These are phyloP conservation scores for Crotalus helleri DNA, from an alignment of 2,113 vertebrate species.

Conservation along the genomic window DNA sequence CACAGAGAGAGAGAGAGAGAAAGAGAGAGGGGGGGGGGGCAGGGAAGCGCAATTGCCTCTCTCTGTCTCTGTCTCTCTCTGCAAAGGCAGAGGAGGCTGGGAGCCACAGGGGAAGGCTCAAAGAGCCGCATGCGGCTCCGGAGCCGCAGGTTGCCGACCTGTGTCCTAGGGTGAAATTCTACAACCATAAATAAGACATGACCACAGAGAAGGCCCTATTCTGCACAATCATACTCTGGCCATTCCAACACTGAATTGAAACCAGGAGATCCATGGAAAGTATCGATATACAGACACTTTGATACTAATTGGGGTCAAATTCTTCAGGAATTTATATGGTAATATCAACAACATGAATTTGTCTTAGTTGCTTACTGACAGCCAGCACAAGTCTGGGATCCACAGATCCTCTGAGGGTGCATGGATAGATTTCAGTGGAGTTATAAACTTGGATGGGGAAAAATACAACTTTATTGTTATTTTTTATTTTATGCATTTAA, in stretches of 20 bases:
- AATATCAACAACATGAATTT: not conserved
- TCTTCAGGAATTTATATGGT: not conserved
- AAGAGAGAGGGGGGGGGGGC: no score
- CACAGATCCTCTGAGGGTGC: not conserved
- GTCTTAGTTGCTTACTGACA: not conserved
- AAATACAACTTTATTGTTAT: not conserved
- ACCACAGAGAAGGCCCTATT: not conserved
- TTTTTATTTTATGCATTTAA: no score
- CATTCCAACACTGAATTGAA: not conserved
- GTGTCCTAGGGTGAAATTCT: not conserved
- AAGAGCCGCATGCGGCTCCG: no score
- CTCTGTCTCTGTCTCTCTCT: no score
- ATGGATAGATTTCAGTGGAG: not conserved
- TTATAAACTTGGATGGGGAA: not conserved
- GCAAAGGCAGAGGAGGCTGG: no score
- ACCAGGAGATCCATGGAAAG: not conserved
- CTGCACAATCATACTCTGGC: not conserved
- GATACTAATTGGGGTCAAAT: not conserved
- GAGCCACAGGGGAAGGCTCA: no score
- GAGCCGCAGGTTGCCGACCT: no score
- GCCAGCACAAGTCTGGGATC: not conserved
- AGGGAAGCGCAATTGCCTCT: no score
- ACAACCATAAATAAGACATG: not conserved
- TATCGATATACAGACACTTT: not conserved
- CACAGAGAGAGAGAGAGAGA: no score